Evolutionary conservation across 1,140 invertebrate species (phyloP), one percentile per base, ranked within the genome.

Genomic region (Dryas iulia): DNA sequence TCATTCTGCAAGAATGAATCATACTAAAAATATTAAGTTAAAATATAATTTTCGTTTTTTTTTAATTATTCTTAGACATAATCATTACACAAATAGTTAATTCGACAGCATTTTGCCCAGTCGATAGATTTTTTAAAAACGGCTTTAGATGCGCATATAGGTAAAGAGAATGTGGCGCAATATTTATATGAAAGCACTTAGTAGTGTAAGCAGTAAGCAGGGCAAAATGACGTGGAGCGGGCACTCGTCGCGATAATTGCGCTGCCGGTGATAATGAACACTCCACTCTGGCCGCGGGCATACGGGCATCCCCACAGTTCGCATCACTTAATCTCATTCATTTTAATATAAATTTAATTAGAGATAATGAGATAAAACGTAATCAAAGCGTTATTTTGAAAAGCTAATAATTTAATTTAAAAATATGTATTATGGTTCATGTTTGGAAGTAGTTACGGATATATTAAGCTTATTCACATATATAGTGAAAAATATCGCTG

Each of bases 241-340:
- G 28, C 31, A 59, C 63, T 65, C 23, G 54, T 25, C 63, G 63
- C 54, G 63, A 47, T 65, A 65, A 65, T 65, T 65, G 63, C 54
- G 54, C 33, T 57, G 63, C 14, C 54, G 31, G 33, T 31, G 63
- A 66, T 59, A 66, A 59, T 59, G 56, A 59, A 52, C 25, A 33
- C 63, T 24, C 14, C 1, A 39, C 14, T 39, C 14, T 58, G 35
- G 23, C 31, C 53, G 54, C 30, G 54, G 35, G 59, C 59, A 21
- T 1, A 47, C 8, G 14, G 39, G 8, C 39, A 21, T 47, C 18
- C 39, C 12, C 2, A 7, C n/a, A 18, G n/a, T 21, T 47, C 39
- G 18, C 39, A 21, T 47, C 39, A 21, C 14, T 47, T 47, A 18
- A 6, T 3, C 14, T 0, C n/a, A 39, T 14, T 2, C 14, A 39